Percentiles rank a stretch among this genome's conserved stretches.
These are phyloP conservation scores for Cotesia glomerata DNA, from an alignment of 1,140 invertebrate genomes.

Conservation along the genomic window DNA sequence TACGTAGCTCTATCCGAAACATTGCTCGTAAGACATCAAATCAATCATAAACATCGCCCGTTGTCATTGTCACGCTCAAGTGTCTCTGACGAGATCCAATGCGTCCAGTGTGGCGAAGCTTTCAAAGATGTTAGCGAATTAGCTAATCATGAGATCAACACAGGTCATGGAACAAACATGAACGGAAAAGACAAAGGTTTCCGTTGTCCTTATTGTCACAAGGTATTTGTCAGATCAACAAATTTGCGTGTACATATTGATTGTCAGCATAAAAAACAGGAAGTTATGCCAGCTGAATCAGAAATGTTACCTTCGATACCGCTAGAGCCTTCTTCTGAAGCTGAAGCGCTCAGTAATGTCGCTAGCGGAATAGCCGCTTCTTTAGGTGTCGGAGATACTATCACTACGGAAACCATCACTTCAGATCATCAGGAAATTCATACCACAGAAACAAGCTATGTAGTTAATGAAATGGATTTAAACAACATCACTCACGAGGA, in stretches of 20 bases:
- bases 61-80: constrained; percentile 35
- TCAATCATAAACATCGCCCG: constrained; percentile 63
- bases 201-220: constrained; percentile 55
- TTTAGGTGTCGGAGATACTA: constrained; percentile 65
- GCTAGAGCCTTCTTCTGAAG: constrained; percentile 62
- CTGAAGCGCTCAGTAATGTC: constrained; percentile 65
- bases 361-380: constrained; percentile 67
- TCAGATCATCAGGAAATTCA: constrained; percentile 39
- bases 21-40: constrained; percentile 71
- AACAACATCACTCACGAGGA: constrained; percentile 38
- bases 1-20: constrained; percentile 76
- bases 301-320: constrained; percentile 29
- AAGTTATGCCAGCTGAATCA: constrained; percentile 28
- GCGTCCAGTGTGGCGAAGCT: constrained; percentile 46
- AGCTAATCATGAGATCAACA: constrained; percentile 51
- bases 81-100: constrained; percentile 44
- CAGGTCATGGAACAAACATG: constrained; percentile 41
- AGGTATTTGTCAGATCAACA: constrained; percentile 47
- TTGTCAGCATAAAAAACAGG: constrained; percentile 50
- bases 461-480: constrained; percentile 45
- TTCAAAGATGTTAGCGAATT: constrained; percentile 49
- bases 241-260: constrained; percentile 54
- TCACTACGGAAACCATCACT: constrained; percentile 59
- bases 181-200: constrained; percentile 49
- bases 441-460: constrained; percentile 35